Percentiles rank a stretch among this genome's conserved stretches.
phyloP scores from a whole-genome alignment of 2,888 invertebrate species.

The Eupeodes luniger region DNA sequence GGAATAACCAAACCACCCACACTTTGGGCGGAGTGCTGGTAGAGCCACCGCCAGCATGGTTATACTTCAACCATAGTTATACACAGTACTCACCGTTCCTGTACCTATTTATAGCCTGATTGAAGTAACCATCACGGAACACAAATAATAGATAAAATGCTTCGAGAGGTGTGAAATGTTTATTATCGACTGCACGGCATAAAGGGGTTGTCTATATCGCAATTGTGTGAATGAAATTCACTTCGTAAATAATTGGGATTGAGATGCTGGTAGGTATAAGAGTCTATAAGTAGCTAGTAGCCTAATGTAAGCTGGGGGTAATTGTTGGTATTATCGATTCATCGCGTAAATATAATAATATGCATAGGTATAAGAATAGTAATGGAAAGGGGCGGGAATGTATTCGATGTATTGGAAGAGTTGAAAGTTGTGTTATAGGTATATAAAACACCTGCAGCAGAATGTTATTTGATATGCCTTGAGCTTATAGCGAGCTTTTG shows the following conservation, averaged over 20 bases:
- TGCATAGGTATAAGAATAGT: not conserved
- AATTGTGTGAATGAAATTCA: constrained; percentile 23
- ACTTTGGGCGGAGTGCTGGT: constrained; percentile 16
- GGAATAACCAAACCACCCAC: constrained; percentile 51
- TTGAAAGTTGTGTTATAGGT: not conserved
- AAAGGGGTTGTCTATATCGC: constrained; percentile 16
- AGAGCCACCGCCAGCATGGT: constrained; percentile 39
- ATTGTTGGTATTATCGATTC: constrained; percentile 57
- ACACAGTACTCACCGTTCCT: no score
- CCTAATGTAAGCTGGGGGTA: constrained; percentile 48
- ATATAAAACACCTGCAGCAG: constrained; percentile 16
- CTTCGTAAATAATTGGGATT: constrained; percentile 22
- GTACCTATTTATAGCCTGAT: constrained; percentile 24
- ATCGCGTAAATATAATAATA: constrained; percentile 20
- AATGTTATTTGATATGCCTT: not conserved
- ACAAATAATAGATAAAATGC: constrained; percentile 40
- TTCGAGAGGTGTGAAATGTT: constrained; percentile 59
- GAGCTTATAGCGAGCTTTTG: not conserved
- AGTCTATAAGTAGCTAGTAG: not conserved
- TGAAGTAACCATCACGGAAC: constrained; percentile 42
- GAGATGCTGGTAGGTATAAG: constrained; percentile 47
- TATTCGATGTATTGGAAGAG: constrained; percentile 9
- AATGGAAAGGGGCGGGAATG: constrained; percentile 48
- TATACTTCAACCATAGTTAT: constrained; percentile 16
- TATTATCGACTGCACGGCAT: constrained; percentile 35